Evolutionary conservation across 35 echinoderm and acorn worm species (phyloP), one percentile per base, ranked within the genome.

Genomic region (Apostichopus japonicus): DNA sequence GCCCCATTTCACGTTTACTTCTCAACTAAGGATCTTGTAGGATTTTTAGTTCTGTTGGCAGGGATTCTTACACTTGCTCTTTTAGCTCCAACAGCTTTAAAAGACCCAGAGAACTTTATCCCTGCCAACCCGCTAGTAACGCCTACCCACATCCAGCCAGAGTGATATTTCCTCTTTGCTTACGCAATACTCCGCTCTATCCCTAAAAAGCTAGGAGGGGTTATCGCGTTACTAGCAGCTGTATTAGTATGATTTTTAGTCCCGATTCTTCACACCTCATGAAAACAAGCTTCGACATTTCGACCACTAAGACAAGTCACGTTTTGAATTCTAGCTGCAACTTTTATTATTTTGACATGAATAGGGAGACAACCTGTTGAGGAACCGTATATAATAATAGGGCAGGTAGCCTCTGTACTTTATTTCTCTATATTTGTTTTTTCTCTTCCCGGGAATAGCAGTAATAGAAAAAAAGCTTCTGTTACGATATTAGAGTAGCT

Each of bases 101-200:
- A n/a, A 92, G 93, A 96, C 77, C 93, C 93, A 23, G 93, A 96
- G 80, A 96, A 96, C 10, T 96, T 88, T 76, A 92, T 92, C 53
- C 93, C 93, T 1, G 95, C 95, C 8, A 94, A 96, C 5, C 95
- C 95, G 0, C 25, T 96, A 92, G 93, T 94, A 1, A 96, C 95
- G 1, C 95, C 95, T 0, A 27, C 80, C 6, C 95, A 96, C 58
- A 96, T 96, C 0, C 93, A 96, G 63, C 95, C 95, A 17, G 95
- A 96, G 57, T 96, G 95, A 92, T 96, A 96, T 56, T 96, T 96
- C 56, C 53, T 96, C 0, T 96, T 96, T 90, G 95, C 95, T 19
- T 96, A 96, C 24, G 93, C 95, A 8, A 96, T 96, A 9, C 91
- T 96, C 0, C 95, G 95, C 1, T 96, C 95, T 1, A 96, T 96